Evolutionary conservation across 2,113 vertebrate genomes (phyloP).

Genomic region (Tonatia bakeri): DNA sequence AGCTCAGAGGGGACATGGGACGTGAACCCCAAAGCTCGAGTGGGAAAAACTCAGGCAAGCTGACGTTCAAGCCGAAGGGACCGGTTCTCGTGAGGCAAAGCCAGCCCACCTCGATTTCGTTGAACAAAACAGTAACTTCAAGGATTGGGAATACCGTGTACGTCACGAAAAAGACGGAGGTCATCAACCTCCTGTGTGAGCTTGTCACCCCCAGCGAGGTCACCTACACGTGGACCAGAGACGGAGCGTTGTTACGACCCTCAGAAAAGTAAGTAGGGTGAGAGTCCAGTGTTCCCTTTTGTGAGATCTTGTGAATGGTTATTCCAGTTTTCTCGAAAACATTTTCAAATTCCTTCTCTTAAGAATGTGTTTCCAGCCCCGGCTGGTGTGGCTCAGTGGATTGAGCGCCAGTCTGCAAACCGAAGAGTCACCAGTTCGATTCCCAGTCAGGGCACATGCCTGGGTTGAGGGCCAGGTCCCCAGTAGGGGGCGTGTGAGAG

Average conservation of each 20-base stretch:
- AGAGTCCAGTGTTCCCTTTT: background rate
- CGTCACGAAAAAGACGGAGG: slow-evolving; percentile 82
- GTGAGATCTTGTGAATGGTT: background rate
- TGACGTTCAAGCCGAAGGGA: slow-evolving; percentile 63
- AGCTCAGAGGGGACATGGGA: slow-evolving; percentile 72
- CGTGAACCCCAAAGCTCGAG: slow-evolving; percentile 73
- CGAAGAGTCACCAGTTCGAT: too few species aligned
- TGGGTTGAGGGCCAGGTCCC: too few species aligned
- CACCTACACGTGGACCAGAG: slow-evolving; percentile 88
- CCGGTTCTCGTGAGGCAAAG: slow-evolving; percentile 82
- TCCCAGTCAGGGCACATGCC: too few species aligned
- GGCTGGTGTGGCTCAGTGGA: too few species aligned
- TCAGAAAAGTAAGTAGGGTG: slow-evolving; percentile 84
- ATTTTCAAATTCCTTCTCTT: slow-evolving; percentile 58
- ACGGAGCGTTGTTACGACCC: slow-evolving; percentile 81
- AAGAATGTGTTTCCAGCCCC: background rate
- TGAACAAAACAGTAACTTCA: slow-evolving; percentile 85
- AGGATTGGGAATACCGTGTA: slow-evolving; percentile 83
- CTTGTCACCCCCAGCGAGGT: slow-evolving; percentile 72
- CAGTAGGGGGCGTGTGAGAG: too few species aligned
- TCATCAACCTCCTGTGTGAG: slow-evolving; percentile 84
- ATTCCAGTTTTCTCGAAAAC: background rate
- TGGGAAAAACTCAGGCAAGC: slow-evolving; percentile 59
- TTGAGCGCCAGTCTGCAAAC: too few species aligned
- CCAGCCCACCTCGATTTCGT: slow-evolving; percentile 76